These are phyloP conservation scores for Hipposideros larvatus DNA, from an alignment of 2,797 vertebrate species.

Conservation along the genomic window DNA sequence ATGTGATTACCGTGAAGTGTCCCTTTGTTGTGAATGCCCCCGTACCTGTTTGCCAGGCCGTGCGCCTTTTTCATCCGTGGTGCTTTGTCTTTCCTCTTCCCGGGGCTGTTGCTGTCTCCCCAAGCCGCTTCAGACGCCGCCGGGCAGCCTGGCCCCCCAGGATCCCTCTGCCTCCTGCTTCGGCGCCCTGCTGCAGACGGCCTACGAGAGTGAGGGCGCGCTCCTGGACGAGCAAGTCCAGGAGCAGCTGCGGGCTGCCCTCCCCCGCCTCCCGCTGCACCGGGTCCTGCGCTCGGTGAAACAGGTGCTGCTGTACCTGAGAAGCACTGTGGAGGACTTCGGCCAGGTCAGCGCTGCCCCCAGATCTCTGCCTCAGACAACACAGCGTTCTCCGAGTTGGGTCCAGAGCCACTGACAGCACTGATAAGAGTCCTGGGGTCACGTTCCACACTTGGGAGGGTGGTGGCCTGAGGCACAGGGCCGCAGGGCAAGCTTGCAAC, in stretches of 20 bases:
- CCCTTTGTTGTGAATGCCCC: accelerated
- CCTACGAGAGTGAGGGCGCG: slow-evolving; percentile 86
- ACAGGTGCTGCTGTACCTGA: slow-evolving; percentile 94
- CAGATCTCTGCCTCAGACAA: neutral
- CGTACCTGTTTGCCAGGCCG: too few relatives aligned
- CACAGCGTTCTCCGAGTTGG: neutral
- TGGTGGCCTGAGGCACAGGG: accelerated
- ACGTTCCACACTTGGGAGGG: neutral
- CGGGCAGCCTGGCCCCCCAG: accelerated
- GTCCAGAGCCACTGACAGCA: accelerated
- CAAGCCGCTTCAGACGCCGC: neutral
- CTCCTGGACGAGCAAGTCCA: slow-evolving; percentile 84
- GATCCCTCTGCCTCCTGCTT: slow-evolving; percentile 81
- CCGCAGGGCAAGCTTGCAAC: neutral
- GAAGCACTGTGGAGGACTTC: slow-evolving; percentile 92
- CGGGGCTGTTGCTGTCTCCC: neutral
- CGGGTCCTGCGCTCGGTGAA: slow-evolving; percentile 89
- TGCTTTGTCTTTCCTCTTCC: neutral
- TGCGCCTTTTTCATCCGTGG: neutral
- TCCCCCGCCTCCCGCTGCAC: slow-evolving; percentile 80
- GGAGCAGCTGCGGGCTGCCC: slow-evolving; percentile 83
- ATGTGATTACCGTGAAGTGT: accelerated
- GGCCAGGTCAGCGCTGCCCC: slow-evolving; percentile 88
- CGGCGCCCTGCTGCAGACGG: slow-evolving; percentile 87
- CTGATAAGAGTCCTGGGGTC: too few relatives aligned